Conservation (phyloP, 2,888 invertebrate genomes). For the Amblyjoppa fuscipennis region DNA sequence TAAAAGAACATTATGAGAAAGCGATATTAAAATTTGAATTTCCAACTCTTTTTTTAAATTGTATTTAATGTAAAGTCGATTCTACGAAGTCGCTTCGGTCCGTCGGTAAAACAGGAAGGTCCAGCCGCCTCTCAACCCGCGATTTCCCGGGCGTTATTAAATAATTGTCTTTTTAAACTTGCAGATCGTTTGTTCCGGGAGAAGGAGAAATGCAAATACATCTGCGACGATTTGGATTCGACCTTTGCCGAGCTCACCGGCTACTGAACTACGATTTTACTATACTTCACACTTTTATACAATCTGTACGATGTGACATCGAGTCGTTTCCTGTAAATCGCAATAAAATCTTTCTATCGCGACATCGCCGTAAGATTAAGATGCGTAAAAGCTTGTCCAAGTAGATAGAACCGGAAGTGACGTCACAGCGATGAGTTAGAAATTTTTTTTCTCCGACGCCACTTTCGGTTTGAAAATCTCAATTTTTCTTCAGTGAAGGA, state of each 20-base stretch:
- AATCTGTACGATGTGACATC: constrained; percentile 1
- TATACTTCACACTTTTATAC: constrained; percentile 63
- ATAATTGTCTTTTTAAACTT: constrained; percentile 81
- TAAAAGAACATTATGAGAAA: no score
- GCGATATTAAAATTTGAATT: no score
- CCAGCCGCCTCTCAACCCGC: neutral
- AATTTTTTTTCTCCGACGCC: no score
- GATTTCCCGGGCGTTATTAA: neutral
- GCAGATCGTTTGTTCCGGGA: constrained; percentile 93
- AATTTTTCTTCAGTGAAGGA: no score
- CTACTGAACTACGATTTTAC: constrained; percentile 85
- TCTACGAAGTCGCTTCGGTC: no score
- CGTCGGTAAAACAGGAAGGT: no score
- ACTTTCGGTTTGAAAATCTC: no score
- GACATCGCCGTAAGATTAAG: neutral
- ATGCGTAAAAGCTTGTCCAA: neutral
- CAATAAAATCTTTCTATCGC: neutral
- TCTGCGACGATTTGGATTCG: constrained; percentile 91
- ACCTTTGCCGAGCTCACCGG: constrained; percentile 91
- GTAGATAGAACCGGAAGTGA: no score
- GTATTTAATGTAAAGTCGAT: neutral
- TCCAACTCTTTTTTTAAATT: no score
- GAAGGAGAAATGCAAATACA: constrained; percentile 93
- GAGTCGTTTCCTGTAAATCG: neutral
- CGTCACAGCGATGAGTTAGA: no score